phyloP scores from a whole-genome alignment of 1,140 invertebrate genomes.

The Drepana arcuata region DNA sequence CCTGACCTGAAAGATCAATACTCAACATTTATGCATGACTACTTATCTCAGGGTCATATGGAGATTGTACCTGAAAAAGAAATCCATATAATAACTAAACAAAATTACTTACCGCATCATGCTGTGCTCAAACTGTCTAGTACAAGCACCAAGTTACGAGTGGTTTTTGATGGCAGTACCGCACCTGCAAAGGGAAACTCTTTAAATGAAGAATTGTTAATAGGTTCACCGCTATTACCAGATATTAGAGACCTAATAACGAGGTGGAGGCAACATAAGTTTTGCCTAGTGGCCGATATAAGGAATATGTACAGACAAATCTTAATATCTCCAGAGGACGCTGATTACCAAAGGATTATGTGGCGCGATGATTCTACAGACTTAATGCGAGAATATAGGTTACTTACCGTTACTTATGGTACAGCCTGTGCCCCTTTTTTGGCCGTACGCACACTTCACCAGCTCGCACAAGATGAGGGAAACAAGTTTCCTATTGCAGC shows the following conservation, averaged over 20 bases:
- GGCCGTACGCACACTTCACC: conserved; percentile 36
- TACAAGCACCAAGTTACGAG: conserved; percentile 15
- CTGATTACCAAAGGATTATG: conserved; percentile 36
- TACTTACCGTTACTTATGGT: conserved; percentile 44
- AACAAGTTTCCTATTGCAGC: conserved; percentile 31
- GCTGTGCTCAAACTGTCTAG: conserved; percentile 11
- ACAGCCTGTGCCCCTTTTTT: conserved; percentile 37
- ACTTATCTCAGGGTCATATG: conserved; percentile 6
- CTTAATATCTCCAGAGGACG: conserved; percentile 17
- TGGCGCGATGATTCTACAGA: conserved; percentile 27
- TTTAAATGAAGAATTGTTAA: conserved; percentile 16
- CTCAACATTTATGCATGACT: conserved; percentile 11
- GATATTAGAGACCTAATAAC: conserved; percentile 16
- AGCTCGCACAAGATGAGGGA: conserved; percentile 42
- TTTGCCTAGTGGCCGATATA: conserved; percentile 37
- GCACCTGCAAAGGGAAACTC: conserved; percentile 15
- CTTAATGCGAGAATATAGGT: conserved; percentile 11
- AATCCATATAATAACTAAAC: background rate
- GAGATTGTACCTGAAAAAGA: conserved; percentile 11
- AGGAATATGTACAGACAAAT: conserved; percentile 65
- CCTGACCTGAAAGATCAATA: conserved; percentile 10
- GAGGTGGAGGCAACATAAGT: conserved; percentile 14
- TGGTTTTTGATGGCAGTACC: conserved; percentile 20
- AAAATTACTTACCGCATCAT: conserved; percentile 20
- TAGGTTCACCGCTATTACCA: conserved; percentile 12